These are phyloP conservation scores for Eufriesea mexicana DNA, from an alignment of 1,140 invertebrate species.

Conservation along the genomic window DNA sequence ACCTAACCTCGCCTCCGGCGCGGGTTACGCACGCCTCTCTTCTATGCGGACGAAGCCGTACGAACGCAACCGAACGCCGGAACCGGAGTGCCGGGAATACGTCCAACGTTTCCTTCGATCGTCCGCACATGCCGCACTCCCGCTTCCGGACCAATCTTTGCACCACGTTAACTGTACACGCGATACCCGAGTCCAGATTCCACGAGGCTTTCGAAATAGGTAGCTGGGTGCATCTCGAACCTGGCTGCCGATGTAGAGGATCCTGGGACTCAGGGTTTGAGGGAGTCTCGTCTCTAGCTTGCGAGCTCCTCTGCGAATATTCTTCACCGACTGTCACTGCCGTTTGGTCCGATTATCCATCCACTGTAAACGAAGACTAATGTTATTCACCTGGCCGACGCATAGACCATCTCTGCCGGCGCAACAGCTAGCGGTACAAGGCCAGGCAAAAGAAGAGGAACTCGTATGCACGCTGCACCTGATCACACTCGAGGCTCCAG, in stretches of 20 bases:
- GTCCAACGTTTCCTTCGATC: conserved; percentile 34
- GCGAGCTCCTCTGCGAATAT: too few species aligned
- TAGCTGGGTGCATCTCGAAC: not conserved
- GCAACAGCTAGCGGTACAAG: too few species aligned
- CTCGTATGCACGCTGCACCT: not conserved
- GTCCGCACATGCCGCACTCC: conserved; percentile 23
- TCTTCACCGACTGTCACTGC: too few species aligned
- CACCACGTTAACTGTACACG: not conserved
- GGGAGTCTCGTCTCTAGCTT: too few species aligned
- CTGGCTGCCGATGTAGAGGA: too few species aligned
- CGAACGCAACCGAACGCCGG: conserved; percentile 18
- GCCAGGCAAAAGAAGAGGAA: not conserved
- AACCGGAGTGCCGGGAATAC: conserved; percentile 29
- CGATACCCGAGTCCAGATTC: too few species aligned
- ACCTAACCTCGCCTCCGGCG: conserved; percentile 8
- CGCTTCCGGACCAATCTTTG: not conserved
- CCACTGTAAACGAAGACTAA: not conserved
- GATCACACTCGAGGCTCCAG: not conserved
- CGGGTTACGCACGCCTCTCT: conserved; percentile 29
- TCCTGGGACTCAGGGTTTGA: too few species aligned
- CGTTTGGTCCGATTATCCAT: not conserved
- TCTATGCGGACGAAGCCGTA: conserved; percentile 36
- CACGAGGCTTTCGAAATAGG: too few species aligned
- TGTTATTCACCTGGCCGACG: not conserved
- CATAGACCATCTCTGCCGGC: too few species aligned